Percentiles rank a stretch among this genome's conserved stretches.
Evolutionary conservation across 2,797 vertebrate species (phyloP).

Genomic region (Rallus crepitans): DNA sequence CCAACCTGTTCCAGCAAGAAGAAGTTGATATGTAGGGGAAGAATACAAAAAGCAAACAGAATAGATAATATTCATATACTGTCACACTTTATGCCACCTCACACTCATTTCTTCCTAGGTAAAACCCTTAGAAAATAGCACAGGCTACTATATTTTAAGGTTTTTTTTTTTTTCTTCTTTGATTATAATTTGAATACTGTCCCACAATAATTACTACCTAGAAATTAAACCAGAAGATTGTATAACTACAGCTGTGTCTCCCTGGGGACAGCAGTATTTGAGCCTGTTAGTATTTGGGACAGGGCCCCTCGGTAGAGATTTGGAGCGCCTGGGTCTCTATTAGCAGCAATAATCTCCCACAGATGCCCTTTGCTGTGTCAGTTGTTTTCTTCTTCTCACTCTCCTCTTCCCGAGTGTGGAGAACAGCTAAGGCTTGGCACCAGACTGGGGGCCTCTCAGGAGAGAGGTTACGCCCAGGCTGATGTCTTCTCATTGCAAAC

Average conservation of each 20-base stretch:
- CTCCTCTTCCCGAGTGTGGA: accelerated
- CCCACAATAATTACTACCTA: neutral
- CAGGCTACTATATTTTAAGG: neutral
- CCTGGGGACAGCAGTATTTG: neutral
- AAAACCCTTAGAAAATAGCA: neutral
- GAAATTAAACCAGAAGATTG: neutral
- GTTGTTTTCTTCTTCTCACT: neutral
- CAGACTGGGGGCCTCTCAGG: neutral
- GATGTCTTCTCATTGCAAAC: neutral
- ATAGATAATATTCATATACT: neutral
- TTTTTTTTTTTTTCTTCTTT: neutral
- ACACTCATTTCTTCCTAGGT: neutral
- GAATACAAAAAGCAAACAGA: neutral
- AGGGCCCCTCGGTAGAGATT: accelerated
- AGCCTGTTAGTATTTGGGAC: neutral
- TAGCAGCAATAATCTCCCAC: neutral
- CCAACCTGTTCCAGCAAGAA: neutral
- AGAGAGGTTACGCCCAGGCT: neutral
- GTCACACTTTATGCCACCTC: neutral
- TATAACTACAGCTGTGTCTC: neutral
- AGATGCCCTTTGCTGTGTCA: neutral
- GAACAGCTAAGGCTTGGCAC: neutral
- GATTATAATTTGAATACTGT: neutral
- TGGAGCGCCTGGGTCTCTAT: neutral
- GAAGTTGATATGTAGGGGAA: neutral